A percentile compares a stretch with the other conserved stretches of the same genome.
These are phyloP conservation scores for Echinometra lucunter DNA, from an alignment of 53 echinoderm and acorn worm genomes.

Conservation along the genomic window DNA sequence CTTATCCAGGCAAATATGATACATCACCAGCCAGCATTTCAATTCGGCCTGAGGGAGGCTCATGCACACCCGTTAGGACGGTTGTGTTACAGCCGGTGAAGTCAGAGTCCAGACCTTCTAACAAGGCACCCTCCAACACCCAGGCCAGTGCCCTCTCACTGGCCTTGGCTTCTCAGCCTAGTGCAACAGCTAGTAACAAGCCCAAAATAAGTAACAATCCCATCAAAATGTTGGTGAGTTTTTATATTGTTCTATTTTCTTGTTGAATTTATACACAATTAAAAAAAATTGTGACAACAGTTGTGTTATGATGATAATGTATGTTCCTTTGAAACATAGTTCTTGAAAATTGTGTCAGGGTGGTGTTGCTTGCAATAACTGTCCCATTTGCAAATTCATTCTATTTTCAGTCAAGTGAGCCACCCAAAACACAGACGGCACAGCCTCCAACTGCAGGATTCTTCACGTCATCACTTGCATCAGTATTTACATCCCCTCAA, in stretches of 20 bases:
- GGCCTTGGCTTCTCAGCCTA: conserved; percentile 31
- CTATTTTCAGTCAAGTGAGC: conserved; percentile 47
- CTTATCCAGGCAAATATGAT: conserved; percentile 57
- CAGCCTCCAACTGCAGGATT: conserved; percentile 51
- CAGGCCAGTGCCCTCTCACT: conserved; percentile 57
- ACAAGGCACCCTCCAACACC: not conserved
- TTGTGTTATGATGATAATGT: not conserved
- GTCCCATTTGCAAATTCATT: not conserved
- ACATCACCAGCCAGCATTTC: conserved; percentile 67
- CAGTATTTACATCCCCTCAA: conserved; percentile 36
- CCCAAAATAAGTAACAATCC: conserved; percentile 38
- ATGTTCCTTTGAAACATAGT: not conserved
- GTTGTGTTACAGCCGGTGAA: conserved; percentile 76
- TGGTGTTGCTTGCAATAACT: not conserved
- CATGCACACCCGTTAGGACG: conserved; percentile 45
- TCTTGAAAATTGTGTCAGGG: not conserved
- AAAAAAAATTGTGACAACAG: too few species aligned
- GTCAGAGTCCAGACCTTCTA: conserved; percentile 58
- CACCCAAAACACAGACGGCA: conserved; percentile 9
- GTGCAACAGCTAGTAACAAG: conserved; percentile 1
- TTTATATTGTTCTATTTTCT: too few species aligned
- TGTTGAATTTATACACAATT: too few species aligned
- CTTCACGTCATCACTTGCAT: conserved; percentile 44
- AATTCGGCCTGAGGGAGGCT: conserved; percentile 57
- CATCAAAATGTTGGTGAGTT: conserved; percentile 59